Evolutionary conservation across 2,797 vertebrate genomes (phyloP).

Genomic region (Botia kubotai): DNA sequence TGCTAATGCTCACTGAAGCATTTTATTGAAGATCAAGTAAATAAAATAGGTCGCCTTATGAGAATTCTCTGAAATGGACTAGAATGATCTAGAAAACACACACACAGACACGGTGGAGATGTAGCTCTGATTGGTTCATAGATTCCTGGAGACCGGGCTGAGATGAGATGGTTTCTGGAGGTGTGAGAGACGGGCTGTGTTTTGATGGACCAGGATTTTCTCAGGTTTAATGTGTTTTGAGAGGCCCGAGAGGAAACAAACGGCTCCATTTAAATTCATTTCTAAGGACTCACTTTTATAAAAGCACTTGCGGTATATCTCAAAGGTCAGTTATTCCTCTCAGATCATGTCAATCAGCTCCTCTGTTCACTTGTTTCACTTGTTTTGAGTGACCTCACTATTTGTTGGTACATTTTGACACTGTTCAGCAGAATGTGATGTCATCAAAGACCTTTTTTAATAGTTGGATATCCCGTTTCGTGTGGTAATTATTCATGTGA

Average conservation of each 20-base stretch:
- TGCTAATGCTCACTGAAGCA: constrained; percentile 94
- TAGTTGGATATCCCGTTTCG: too few species aligned
- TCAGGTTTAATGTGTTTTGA: constrained; percentile 81
- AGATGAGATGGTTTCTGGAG: constrained; percentile 68
- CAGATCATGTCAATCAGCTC: constrained; percentile 42
- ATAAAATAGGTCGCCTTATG: constrained; percentile 92
- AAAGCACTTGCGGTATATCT: constrained; percentile 41
- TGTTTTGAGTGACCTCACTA: constrained; percentile 30
- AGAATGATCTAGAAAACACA: constrained; percentile 85
- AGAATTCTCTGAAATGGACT: constrained; percentile 89
- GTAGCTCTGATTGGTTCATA: constrained; percentile 57
- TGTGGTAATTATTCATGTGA: too few species aligned
- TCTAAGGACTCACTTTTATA: constrained; percentile 54
- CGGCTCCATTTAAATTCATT: constrained; percentile 64
- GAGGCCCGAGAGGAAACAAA: constrained; percentile 70
- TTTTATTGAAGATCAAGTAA: constrained; percentile 99
- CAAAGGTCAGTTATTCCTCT: constrained; percentile 30
- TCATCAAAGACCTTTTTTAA: too few species aligned
- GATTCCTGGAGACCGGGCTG: constrained; percentile 45
- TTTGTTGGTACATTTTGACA: neutral
- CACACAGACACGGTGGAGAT: constrained; percentile 59
- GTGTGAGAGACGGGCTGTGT: constrained; percentile 64
- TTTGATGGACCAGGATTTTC: constrained; percentile 77
- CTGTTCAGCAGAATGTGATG: neutral
- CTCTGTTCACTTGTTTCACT: constrained; percentile 31